Evolutionary conservation across 2,888 invertebrate genomes (phyloP).

Genomic region (Cacoxenus indagator): DNA sequence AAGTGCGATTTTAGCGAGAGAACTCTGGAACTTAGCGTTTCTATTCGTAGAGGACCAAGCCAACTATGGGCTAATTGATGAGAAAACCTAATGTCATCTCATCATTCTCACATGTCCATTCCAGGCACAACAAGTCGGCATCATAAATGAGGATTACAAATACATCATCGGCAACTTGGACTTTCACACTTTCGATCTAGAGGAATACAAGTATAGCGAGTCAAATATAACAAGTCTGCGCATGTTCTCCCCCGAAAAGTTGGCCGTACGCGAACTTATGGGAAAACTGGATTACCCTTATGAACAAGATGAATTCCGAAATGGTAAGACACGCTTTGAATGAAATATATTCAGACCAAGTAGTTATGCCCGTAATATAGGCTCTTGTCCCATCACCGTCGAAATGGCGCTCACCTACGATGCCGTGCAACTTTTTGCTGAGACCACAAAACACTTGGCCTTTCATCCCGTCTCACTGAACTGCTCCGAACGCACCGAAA

Average conservation of each 20-base stretch:
- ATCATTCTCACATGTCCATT: background rate
- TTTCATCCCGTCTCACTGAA: constrained; percentile 72
- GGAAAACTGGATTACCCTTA: constrained; percentile 50
- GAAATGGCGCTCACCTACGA: constrained; percentile 88
- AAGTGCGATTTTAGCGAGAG: too few species aligned
- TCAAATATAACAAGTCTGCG: constrained; percentile 85
- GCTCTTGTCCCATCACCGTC: constrained; percentile 71
- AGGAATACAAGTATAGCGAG: constrained; percentile 83
- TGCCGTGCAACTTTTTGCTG: constrained; percentile 84
- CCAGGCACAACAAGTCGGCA: constrained; percentile 92
- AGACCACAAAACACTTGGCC: constrained; percentile 79
- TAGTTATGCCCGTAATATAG: constrained; percentile 36
- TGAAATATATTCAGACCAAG: background rate
- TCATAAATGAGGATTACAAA: constrained; percentile 93
- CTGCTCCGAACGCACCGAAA: constrained; percentile 73
- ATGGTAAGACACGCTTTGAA: constrained; percentile 43
- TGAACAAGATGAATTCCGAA: constrained; percentile 55
- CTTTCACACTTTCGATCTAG: constrained; percentile 76
- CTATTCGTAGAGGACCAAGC: too few species aligned
- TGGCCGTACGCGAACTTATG: constrained; percentile 70
- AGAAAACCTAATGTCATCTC: too few species aligned
- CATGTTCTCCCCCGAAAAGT: constrained; percentile 76
- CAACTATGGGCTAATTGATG: too few species aligned
- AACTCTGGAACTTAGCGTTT: too few species aligned
- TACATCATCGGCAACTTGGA: constrained; percentile 86